These are phyloP conservation scores for Ceratosolen fusciceps DNA, from an alignment of 1,140 invertebrate genomes.

Conservation along the genomic window DNA sequence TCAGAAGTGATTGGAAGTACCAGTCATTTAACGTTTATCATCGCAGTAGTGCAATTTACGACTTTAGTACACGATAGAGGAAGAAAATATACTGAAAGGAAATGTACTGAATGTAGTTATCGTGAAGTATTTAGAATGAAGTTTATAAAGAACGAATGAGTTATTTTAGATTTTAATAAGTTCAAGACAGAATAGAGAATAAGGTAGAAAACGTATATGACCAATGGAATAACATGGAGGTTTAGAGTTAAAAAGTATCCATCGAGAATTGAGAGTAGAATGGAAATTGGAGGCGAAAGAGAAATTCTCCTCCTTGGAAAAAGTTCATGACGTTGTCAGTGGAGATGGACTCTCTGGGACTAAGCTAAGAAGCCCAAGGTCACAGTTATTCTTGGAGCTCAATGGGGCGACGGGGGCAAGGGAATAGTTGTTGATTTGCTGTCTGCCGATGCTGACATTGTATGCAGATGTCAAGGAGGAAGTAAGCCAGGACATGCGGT, in stretches of 20 bases:
- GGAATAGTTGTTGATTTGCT: constrained; percentile 99
- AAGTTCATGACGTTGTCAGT: not conserved
- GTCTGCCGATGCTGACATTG: constrained; percentile 89
- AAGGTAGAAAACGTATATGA: not conserved
- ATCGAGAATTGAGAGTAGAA: not conserved
- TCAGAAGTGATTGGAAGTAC: too few relatives aligned
- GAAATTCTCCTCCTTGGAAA: not conserved
- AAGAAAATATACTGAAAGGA: too few relatives aligned
- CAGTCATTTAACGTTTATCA: too few relatives aligned
- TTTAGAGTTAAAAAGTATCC: not conserved
- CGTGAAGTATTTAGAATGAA: too few relatives aligned
- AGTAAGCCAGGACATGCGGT: constrained; percentile 99
- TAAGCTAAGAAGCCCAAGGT: constrained; percentile 76
- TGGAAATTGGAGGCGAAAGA: not conserved
- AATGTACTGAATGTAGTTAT: too few relatives aligned
- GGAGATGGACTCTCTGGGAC: not conserved
- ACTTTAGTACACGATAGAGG: not conserved
- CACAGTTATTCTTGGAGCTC: constrained; percentile 95
- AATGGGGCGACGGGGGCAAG: constrained; percentile 99
- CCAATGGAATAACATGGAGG: too few relatives aligned
- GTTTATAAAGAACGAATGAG: too few relatives aligned
- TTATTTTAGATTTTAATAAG: too few relatives aligned
- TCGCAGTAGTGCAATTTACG: not conserved
- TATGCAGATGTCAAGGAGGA: constrained; percentile 98
- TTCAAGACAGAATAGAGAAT: not conserved